Evolutionary conservation across 2,888 invertebrate species (phyloP), one percentile per base, ranked within the genome.

Genomic region (Scaptomyza tumidula): DNA sequence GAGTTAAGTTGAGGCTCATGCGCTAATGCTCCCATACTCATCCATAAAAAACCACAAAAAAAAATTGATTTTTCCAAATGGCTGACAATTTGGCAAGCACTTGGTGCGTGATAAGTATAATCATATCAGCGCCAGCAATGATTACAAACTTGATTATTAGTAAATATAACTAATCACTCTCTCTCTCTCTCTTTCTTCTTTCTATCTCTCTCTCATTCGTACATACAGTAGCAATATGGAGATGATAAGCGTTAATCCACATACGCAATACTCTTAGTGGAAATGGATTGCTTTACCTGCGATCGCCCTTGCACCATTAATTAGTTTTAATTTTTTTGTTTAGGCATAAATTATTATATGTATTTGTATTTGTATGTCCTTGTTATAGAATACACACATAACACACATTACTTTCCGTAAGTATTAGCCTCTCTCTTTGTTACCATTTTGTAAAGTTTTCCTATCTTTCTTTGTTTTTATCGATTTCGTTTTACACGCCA

Each of bases 191-290:
- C 9, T 49, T 6, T 9, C 6, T 24, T 3, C 19, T 16, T 7
- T 56, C 90, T 31, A 7, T 49, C 9, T 9, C 9, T 24, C 4
- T 24, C 19, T 27, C 31, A 54, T 16, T 48, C 57, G 6, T 44
- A 49, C 16, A 43, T 37, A 29, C 56, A 79, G 80, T 94, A 97
- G 97, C 92, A 96, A 96, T 49, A 96, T 95, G 82, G 97, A 97
- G 93, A 97, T 97, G 95, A 97, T 97, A 89, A 97, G 96, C 92
- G 97, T 97, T 55, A 97, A 96, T 90, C 96, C 96, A 41, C 94
- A 96, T 85, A 97, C 97, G 35, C 96, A 96, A 13, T 97, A 97
- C 91, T 95, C 96, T 78, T 96, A 94, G 93, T 68, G 59, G 44
- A 62, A 54, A 44, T 11, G 58, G 57, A 70, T 55, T 11, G 44